Evolutionary conservation across 92 coral and sea anemone genomes (phyloP).

Genomic region (Bergia puertoricense): DNA sequence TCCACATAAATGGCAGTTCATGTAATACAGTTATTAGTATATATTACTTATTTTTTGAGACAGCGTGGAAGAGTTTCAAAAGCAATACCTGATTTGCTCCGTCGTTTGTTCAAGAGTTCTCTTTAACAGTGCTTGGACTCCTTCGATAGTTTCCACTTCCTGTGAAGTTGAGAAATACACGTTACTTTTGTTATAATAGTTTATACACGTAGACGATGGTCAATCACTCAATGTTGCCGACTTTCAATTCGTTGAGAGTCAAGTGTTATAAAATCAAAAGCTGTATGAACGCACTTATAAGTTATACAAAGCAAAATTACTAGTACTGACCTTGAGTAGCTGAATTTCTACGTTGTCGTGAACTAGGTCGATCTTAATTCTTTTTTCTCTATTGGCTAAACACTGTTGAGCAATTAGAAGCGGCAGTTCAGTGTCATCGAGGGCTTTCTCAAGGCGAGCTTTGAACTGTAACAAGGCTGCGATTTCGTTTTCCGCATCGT

Average conservation of each 20-base stretch:
- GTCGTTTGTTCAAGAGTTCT: conserved; percentile 97
- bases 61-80: too few species aligned
- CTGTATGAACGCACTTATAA: too few species aligned
- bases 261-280: background rate
- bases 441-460: conserved; percentile 78
- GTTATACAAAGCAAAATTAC: background rate
- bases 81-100: conserved; percentile 87
- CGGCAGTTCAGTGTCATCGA: conserved; percentile 91
- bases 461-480: conserved; percentile 76
- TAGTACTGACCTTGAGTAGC: conserved; percentile 72
- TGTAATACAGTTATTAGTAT: too few species aligned
- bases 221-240: background rate
- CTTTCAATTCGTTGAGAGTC: too few species aligned
- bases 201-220: too few species aligned
- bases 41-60: background rate
- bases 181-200: too few species aligned
- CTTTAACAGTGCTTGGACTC: conserved; percentile 86
- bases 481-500: conserved; percentile 82
- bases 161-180: conserved; percentile 24
- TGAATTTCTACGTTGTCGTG: conserved; percentile 98
- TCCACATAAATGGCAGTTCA: too few species aligned
- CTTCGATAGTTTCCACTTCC: conserved; percentile 96
- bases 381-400: conserved; percentile 85
- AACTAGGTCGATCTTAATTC: conserved; percentile 88
- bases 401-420: conserved; percentile 92